Evolutionary conservation across 2,797 vertebrate species (phyloP).

Genomic region (Rhabdomys pumilio): DNA sequence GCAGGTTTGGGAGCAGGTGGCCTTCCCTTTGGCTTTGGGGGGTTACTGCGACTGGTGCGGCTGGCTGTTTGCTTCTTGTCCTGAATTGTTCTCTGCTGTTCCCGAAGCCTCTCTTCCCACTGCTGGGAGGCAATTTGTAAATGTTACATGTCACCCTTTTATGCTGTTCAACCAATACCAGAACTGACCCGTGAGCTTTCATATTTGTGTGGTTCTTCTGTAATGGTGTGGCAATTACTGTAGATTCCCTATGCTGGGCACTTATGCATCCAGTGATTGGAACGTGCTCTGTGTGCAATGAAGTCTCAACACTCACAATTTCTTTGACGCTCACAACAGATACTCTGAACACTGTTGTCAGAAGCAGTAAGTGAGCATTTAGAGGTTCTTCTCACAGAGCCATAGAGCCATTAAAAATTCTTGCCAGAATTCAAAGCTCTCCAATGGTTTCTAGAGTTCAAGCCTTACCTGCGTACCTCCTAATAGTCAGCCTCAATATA

Average conservation of each 20-base stretch:
- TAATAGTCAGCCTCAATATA: neutral
- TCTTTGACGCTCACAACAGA: neutral
- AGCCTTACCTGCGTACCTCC: neutral
- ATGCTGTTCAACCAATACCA: neutral
- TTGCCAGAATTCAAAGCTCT: neutral
- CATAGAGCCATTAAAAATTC: neutral
- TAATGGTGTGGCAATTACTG: neutral
- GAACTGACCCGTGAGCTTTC: neutral
- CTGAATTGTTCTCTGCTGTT: conserved; percentile 81
- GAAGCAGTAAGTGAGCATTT: neutral
- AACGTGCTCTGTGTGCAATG: neutral
- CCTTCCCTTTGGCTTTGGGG: conserved; percentile 86
- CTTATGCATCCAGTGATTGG: neutral
- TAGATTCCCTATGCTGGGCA: neutral
- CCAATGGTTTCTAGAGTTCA: neutral
- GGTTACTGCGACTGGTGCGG: conserved; percentile 86
- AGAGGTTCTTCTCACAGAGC: neutral
- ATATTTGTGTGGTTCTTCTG: no score
- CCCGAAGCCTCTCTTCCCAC: conserved; percentile 91
- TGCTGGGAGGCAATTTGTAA: conserved; percentile 85
- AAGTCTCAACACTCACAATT: neutral
- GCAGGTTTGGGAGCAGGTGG: conserved; percentile 77
- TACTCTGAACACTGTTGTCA: neutral
- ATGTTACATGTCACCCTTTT: neutral
- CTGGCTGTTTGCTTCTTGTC: conserved; percentile 84